Conservation (phyloP, 2,888 invertebrate species). For the Eupithecia insigniata region DNA sequence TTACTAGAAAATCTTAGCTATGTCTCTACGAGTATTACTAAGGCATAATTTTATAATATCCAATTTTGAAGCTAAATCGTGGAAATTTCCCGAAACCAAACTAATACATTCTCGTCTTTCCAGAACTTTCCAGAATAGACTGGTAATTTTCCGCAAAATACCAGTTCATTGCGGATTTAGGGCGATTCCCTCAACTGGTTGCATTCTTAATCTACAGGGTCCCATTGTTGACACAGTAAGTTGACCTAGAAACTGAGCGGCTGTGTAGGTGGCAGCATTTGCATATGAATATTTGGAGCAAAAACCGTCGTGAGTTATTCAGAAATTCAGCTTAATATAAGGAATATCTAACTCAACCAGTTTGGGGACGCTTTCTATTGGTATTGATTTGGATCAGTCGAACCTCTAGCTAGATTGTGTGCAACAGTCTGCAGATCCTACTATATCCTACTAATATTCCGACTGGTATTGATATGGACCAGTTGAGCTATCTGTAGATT, state of each 20-base stretch:
- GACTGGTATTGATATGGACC: too few species aligned
- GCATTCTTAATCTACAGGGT: conserved; percentile 63
- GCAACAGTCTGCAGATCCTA: too few species aligned
- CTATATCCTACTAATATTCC: too few species aligned
- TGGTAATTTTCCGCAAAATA: conserved; percentile 17
- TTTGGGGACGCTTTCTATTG: not conserved
- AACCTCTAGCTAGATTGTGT: too few species aligned
- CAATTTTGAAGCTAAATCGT: not conserved
- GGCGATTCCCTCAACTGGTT: conserved; percentile 39
- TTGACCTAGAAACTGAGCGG: conserved; percentile 61
- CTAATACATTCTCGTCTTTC: not conserved
- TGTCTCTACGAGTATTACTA: too few species aligned
- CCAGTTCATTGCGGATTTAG: conserved; percentile 20
- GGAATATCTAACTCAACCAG: not conserved
- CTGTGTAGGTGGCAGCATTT: conserved; percentile 9
- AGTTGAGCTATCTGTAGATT: too few species aligned
- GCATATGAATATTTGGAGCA: conserved; percentile 11
- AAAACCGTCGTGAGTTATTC: not conserved
- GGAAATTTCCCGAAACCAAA: not conserved
- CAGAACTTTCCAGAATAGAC: conserved; percentile 7
- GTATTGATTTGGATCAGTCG: not conserved
- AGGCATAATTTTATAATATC: not conserved
- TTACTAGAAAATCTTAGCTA: too few species aligned
- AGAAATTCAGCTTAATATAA: not conserved
- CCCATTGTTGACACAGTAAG: conserved; percentile 62